Evolutionary conservation across 2,888 invertebrate species (phyloP), one percentile per base, ranked within the genome.

Genomic region (Amiota communis): DNA sequence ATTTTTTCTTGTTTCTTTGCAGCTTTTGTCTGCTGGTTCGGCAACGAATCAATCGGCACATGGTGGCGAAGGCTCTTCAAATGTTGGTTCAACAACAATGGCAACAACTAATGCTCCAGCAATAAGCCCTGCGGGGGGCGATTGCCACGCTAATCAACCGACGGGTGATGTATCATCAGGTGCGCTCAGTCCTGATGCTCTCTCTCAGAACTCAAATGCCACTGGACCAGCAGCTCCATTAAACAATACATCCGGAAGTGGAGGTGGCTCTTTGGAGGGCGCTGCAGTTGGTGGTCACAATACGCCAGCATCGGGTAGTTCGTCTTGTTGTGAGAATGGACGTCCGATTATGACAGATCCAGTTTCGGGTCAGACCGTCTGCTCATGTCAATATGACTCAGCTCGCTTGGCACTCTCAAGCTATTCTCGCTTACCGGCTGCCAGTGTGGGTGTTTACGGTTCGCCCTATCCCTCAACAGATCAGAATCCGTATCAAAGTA

Each of bases 311-410:
- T 23, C 69, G 12, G 77, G 81, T 69, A 78, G 77, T 23, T 79
- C 90, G 81, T 92, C 93, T 71, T 97, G 97, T 91, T 97, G 97
- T 91, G 97, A 97, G 89, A 96, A 96, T 80, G 97, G 97, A 70
- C 93, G 97, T 77, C 96, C 97, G 79, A 94, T 97, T 90, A 95
- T 96, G 92, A 96, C 96, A 82, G 97, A 97, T 90, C 97, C 97
- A 11, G 95, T 97, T 75, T 96, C 96, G 78, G 97, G 97, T 51
- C 97, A 97, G 90, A 95, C 96, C 72, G 96, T 97, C 83, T 97
- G 97, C 91, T 97, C 97, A 83, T 97, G 97, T 91, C 97, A 97
- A 90, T 97, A 97, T 91, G 97, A 97, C 90, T 94, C 95, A 74
- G 95, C 96, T 64, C 92, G 97, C 81, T 92, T 97, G 79, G 96